Evolutionary conservation across 2,797 vertebrate genomes (phyloP).

Genomic region (Varecia variegata): DNA sequence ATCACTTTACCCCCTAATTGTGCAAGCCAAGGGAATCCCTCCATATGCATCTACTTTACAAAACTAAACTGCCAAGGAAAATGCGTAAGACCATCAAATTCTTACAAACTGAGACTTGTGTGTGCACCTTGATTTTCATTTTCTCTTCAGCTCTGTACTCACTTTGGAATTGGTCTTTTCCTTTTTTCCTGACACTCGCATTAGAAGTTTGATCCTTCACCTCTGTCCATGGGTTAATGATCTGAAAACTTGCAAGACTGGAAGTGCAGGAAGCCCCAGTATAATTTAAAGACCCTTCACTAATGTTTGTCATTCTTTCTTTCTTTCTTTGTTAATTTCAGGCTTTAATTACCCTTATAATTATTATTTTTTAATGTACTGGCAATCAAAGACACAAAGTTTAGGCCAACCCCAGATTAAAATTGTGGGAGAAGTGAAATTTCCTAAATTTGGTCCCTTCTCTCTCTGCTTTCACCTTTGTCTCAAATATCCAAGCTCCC

Average conservation of each 20-base stretch:
- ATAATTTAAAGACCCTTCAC: background rate
- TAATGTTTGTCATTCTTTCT: background rate
- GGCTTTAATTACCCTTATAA: background rate
- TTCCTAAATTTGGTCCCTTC: background rate
- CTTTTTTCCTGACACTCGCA: background rate
- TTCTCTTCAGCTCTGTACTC: background rate
- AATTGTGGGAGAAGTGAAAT: background rate
- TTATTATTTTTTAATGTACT: background rate
- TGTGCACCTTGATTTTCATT: no score
- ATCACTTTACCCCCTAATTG: background rate
- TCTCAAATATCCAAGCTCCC: background rate
- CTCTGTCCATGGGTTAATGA: background rate
- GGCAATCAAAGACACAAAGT: constrained; percentile 30
- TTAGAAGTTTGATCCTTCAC: no score
- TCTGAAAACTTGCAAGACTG: background rate
- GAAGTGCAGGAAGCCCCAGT: background rate
- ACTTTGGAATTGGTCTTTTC: no score
- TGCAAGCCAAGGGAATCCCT: background rate
- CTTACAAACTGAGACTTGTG: background rate
- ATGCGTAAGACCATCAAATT: no score
- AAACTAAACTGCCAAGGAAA: background rate
- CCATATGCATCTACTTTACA: rapidly evolving
- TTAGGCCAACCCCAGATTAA: background rate
- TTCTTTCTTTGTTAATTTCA: background rate
- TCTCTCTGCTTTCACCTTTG: background rate